Evolutionary conservation across 1,140 invertebrate species (phyloP), one percentile per base, ranked within the genome.

Genomic region (Probaryconus sp.): DNA sequence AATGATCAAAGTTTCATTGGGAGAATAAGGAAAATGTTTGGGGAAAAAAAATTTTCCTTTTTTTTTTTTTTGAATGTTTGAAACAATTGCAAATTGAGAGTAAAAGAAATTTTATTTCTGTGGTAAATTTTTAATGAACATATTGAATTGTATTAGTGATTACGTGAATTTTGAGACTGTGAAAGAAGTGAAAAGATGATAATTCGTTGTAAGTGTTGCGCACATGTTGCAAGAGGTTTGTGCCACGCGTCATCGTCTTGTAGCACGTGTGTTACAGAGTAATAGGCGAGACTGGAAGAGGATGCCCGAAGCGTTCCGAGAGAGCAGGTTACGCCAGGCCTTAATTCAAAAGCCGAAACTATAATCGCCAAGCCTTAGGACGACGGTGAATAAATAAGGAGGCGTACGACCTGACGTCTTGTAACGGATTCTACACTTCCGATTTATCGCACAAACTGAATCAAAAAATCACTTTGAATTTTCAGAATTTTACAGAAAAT

Each of bases 311-410:
- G 80, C 80, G 74, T 73, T 81, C 71, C 56, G 67, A 43, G 58
- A 73, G 70, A 78, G 55, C 81, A 75, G 80, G 76, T 81, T 79
- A 74, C 71, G 51, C 47, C 73, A 58, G 58, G 60, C 73, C 76
- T 80, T 82, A 82, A 81, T 81, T 80, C 73, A 77, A 78, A 78
- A 70, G 76, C 76, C 78, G 80, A 76, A 68, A 76, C 78, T 82
- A 79, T 81, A 83, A 83, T 83, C 80, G 81, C 47, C 74, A 72
- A 79, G 68, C 68, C 61, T 76, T 50, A 60, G 71, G 35, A 82
- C 78, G 73, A 77, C 79, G 63, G 60, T 64, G 68, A 63, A 78
- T 78, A 83, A 83, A 82, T 82, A 72, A 79, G 80, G 64, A 76
- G 63, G 73, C 68, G 70, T 76, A 64, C 68, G 65, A 78, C 63